Base-by-base conservation (phyloP, 2,888 invertebrate species). In the Agrochola lota region DNA sequence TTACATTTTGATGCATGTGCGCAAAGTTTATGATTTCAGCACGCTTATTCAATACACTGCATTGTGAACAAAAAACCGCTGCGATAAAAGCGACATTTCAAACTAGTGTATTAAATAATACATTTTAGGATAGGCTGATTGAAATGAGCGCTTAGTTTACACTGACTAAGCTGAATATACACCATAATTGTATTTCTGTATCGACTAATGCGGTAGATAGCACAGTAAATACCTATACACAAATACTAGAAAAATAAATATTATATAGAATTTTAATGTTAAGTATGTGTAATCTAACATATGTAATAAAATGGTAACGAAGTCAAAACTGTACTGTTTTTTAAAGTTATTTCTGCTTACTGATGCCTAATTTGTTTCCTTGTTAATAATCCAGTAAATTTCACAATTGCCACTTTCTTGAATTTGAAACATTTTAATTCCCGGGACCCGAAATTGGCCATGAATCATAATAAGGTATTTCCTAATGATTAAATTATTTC, bases 151-250 rank as follows among this genome's bases (percentile, higher is more conserved):
- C 23, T 46, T 63, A 7, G 11, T 57, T 60, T 9, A 23, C 15
- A 52, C 30, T 43, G 15, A 77, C 30, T 43, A 17, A 8, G 26
- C 46, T 46, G 17, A 62, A 69, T 23, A 55, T 20, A 52, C 23
- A 40, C 7, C 30, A 26, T 55, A 35, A 23, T 52, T 26, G 35
- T 60, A 67, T 35, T 40, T 78, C 46, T 62, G 67, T 67, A 69
- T 35, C 15, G 6, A 55, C 35, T 60, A 80, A 80, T 60, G 72
- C 35, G 52, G 30, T 17, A 35, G 46, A 43, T 46, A 26, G 23
- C 55, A 62, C 9, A 49, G 73, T 72, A 72, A 78, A 79, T 78
- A 78, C 59, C 43, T 46, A 46, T 69, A 64, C 64, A 71, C 35
- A 74, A 66, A 68, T 69, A 52, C 23, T 66, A 23, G 11, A 5